phyloP scores from a whole-genome alignment of 2,797 vertebrate genomes.

The Esox masquinongy region DNA sequence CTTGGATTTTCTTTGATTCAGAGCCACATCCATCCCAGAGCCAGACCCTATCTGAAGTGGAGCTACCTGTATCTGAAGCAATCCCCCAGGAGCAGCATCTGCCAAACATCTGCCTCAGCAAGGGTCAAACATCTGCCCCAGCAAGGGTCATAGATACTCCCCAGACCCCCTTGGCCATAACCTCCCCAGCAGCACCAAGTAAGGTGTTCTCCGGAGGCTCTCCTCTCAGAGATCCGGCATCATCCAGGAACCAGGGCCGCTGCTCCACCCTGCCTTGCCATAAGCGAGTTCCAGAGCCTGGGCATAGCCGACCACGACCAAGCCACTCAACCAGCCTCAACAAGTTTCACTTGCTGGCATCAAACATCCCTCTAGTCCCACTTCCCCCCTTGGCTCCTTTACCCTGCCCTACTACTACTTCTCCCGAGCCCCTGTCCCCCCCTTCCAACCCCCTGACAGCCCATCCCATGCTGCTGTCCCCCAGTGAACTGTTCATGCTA shows the following conservation, averaged over 20 bases:
- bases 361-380: constrained; percentile 47
- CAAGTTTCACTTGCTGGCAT: constrained; percentile 53
- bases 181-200: constrained; percentile 31
- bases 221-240: constrained; percentile 54
- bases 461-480: constrained; percentile 36
- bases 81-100: constrained; percentile 31
- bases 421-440: constrained; percentile 12
- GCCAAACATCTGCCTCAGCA: background rate
- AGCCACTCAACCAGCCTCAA: constrained; percentile 76
- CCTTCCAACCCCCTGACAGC: constrained; percentile 11
- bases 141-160: constrained; percentile 3
- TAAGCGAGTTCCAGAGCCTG: constrained; percentile 58
- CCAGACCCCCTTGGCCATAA: constrained; percentile 49
- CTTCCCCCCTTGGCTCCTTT: constrained; percentile 25
- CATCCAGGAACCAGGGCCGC: constrained; percentile 61
- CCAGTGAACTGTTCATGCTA: constrained; percentile 58
- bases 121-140: background rate
- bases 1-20: constrained; percentile 26
- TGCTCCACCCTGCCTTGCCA: constrained; percentile 77
- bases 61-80: constrained; percentile 34
- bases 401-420: constrained; percentile 19
- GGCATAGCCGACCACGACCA: constrained; percentile 62
- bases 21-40: constrained; percentile 46
- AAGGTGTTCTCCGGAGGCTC: constrained; percentile 60
- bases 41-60: constrained; percentile 15